A percentile compares a stretch with the other conserved stretches of the same genome.
These are phyloP conservation scores for Sarcophaga carnaria DNA, from an alignment of 2,888 invertebrate species.

Conservation along the genomic window DNA sequence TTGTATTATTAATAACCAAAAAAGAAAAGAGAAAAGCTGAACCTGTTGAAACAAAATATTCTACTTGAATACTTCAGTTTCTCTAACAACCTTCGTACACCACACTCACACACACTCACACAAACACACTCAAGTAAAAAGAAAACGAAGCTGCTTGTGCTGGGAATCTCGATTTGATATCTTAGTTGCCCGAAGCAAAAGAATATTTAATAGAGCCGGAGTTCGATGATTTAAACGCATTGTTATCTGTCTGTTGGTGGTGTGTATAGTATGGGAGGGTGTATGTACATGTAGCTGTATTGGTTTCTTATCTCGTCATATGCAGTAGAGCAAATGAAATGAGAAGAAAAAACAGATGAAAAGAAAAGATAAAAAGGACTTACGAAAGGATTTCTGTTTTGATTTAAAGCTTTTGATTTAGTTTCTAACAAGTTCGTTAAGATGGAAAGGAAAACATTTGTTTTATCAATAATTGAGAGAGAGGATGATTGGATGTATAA, in stretches of 20 bases:
- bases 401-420: constrained; percentile 57
- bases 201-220: constrained; percentile 21
- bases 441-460: constrained; percentile 50
- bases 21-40: background rate
- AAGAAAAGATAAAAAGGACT: constrained; percentile 38
- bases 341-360: background rate
- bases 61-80: constrained; percentile 18
- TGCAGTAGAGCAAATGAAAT: constrained; percentile 13
- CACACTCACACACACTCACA: background rate
- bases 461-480: constrained; percentile 57
- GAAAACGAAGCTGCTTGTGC: constrained; percentile 10
- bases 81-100: background rate
- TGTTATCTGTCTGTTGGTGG: background rate
- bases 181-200: constrained; percentile 44
- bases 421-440: constrained; percentile 47
- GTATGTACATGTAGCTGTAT: background rate
- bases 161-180: constrained; percentile 40
- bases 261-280: background rate
- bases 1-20: background rate
- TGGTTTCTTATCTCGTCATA: constrained; percentile 31
- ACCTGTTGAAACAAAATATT: constrained; percentile 37
- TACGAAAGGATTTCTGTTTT: constrained; percentile 59
- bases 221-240: constrained; percentile 27
- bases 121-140: background rate
- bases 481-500: constrained; percentile 45